Percentiles rank a stretch among this genome's conserved stretches.
Conservation (phyloP, 1,140 invertebrate genomes). For the Aphis gossypii region DNA sequence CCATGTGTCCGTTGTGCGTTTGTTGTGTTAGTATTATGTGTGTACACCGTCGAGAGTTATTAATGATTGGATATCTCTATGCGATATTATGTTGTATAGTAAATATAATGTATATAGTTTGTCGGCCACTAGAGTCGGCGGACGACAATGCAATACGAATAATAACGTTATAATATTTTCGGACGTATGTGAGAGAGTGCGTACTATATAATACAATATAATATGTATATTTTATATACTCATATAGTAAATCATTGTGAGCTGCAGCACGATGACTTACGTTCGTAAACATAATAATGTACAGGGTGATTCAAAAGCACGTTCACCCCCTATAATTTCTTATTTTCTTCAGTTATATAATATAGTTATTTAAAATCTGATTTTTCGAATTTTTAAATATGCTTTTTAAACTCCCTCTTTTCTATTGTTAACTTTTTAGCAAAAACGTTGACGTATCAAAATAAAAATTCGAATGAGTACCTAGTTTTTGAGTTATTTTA, state of each 20-base stretch:
- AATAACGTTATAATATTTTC: not conserved
- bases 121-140: not conserved
- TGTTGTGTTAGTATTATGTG: not conserved
- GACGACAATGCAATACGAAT: constrained; percentile 8
- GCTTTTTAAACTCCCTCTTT: no score
- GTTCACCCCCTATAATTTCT: no score
- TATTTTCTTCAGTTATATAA: no score
- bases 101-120: not conserved
- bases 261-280: not conserved
- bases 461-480: no score
- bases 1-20: not conserved
- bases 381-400: no score
- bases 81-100: not conserved
- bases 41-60: constrained; percentile 21
- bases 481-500: no score
- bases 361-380: no score
- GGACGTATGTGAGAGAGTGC: not conserved
- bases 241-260: not conserved
- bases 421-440: no score
- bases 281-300: not conserved
- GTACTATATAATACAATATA: not conserved
- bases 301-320: no score
- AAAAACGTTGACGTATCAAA: no score
- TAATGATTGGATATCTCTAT: constrained; percentile 36
- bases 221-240: not conserved